A percentile compares a stretch with the other conserved stretches of the same genome.
These are phyloP conservation scores for Entomobrya multifasciata DNA, from an alignment of 2,888 invertebrate species.

Conservation along the genomic window DNA sequence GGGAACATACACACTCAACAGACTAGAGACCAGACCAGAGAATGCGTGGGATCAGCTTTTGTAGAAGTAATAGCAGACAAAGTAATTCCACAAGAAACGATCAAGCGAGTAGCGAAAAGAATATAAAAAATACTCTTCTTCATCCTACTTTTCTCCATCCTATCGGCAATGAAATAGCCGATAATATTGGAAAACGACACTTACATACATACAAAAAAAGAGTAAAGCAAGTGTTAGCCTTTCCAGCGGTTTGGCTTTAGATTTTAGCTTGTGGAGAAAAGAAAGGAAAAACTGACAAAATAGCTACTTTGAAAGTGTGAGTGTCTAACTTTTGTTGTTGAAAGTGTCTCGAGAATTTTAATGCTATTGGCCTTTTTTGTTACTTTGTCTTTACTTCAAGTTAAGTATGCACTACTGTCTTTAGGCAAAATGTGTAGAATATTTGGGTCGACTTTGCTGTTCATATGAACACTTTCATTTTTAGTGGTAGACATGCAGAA, in stretches of 20 bases:
- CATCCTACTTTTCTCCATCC: background rate
- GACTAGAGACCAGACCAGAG: background rate
- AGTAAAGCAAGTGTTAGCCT: conserved; percentile 8
- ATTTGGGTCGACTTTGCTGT: background rate
- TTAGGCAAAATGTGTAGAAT: background rate
- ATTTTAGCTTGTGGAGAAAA: background rate
- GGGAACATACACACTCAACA: no score
- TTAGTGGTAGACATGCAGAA: no score
- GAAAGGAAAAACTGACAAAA: background rate
- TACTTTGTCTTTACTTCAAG: background rate
- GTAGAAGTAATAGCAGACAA: background rate
- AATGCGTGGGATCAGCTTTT: background rate
- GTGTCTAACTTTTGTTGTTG: conserved; percentile 10
- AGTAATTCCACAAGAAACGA: background rate
- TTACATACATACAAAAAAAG: no score
- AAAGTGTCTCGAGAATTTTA: conserved; percentile 57
- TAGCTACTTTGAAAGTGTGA: background rate
- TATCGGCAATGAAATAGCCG: conserved; percentile 31
- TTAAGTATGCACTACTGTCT: background rate
- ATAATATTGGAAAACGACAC: background rate
- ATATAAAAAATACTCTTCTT: conserved; percentile 22
- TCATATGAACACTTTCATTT: no score
- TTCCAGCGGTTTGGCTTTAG: conserved; percentile 20
- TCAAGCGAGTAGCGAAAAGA: background rate
- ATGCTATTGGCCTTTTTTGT: conserved; percentile 31